Conservation (phyloP, 2,888 invertebrate species). For the Glaucopsyche alexis region DNA sequence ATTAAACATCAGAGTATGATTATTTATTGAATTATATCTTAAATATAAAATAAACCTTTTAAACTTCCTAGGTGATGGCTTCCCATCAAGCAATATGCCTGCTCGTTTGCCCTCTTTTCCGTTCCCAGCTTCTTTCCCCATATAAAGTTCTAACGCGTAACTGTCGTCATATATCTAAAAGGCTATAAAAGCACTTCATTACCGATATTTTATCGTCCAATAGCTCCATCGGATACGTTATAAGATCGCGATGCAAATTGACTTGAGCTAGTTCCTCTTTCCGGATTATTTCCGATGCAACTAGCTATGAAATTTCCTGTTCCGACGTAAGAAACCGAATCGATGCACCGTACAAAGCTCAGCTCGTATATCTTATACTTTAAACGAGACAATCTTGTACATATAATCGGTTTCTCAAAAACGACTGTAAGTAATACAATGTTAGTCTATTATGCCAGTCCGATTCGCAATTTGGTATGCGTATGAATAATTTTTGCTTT, state of each 20-base stretch:
- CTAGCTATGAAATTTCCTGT: conserved; percentile 6
- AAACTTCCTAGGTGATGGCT: no score
- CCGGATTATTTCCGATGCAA: conserved; percentile 19
- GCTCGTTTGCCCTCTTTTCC: not conserved
- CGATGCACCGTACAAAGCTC: not conserved
- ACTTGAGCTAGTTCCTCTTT: conserved; percentile 10
- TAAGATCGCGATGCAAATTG: conserved; percentile 18
- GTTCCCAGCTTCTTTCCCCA: not conserved
- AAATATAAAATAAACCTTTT: no score
- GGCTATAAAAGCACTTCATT: conserved; percentile 11
- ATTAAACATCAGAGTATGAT: no score
- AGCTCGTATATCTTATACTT: not conserved
- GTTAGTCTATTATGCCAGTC: no score
- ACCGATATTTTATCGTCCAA: conserved; percentile 8
- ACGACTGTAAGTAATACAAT: no score
- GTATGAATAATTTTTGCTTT: no score
- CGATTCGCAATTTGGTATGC: no score
- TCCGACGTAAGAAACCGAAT: conserved; percentile 9
- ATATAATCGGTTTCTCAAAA: no score
- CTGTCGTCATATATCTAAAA: conserved; percentile 10
- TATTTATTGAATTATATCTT: no score
- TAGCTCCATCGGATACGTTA: conserved; percentile 14
- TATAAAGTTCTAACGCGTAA: not conserved
- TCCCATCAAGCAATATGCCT: not conserved
- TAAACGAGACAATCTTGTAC: no score